Conservation (phyloP, 2,888 invertebrate genomes). For the Strigamia crassipes region DNA sequence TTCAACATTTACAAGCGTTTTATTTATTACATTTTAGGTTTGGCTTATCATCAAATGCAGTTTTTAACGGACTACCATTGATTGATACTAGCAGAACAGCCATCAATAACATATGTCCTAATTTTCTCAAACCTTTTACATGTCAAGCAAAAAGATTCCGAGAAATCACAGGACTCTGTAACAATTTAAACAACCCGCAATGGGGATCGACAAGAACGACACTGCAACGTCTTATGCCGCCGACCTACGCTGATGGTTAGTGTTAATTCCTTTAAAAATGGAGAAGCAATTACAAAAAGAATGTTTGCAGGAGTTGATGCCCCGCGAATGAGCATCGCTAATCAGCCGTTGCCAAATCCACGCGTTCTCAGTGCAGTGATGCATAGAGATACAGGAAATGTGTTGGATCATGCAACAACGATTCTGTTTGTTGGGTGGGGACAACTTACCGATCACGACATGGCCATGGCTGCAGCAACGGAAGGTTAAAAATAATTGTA, state of each 20-base stretch:
- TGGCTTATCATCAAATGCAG: constrained; percentile 56
- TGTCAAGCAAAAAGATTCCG: constrained; percentile 57
- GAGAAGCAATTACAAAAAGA: background rate
- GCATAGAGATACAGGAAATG: constrained; percentile 90
- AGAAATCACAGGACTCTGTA: constrained; percentile 59
- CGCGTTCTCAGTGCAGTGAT: constrained; percentile 85
- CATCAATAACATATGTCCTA: constrained; percentile 58
- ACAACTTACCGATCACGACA: constrained; percentile 94
- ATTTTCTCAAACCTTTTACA: constrained; percentile 55
- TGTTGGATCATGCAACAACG: constrained; percentile 85
- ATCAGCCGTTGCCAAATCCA: constrained; percentile 76
- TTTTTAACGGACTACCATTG: constrained; percentile 57
- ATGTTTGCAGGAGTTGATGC: constrained; percentile 57
- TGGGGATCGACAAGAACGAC: constrained; percentile 58
- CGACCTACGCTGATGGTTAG: constrained; percentile 54
- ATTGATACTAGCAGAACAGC: constrained; percentile 58
- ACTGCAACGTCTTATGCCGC: constrained; percentile 54
- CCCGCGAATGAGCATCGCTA: constrained; percentile 78
- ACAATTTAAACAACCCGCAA: constrained; percentile 59
- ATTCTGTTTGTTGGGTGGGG: constrained; percentile 94
- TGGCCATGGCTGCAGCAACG: constrained; percentile 57
- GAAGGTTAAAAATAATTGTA: constrained; percentile 50
- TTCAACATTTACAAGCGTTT: background rate
- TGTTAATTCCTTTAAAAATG: background rate
- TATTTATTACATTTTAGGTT: constrained; percentile 53